Base-by-base conservation (phyloP, 1,140 invertebrate species). In the Papilio polytes region DNA sequence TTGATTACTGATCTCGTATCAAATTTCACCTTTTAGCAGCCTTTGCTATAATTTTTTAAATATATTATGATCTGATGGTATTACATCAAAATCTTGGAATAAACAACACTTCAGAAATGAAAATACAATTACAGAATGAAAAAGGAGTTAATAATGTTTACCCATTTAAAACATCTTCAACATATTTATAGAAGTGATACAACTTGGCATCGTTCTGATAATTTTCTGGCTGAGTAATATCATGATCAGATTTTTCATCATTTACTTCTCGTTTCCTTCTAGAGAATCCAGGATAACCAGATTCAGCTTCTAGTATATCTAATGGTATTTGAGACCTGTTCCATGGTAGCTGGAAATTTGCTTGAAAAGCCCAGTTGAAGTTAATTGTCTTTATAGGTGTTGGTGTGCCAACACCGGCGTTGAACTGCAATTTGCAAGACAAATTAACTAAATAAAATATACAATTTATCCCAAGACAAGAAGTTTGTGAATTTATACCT, bases 291-390 rank as follows among this genome's bases (percentile, higher is more conserved):
- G 85, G 82, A 36, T 94, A 95, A 0, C 91, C 91, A 10, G 88
- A 85, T 72, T 95, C 92, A 0, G 89, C 90, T 12, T 86, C 85
- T 18, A 95, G 81, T 22, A 95, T 90, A n/a, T 94, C 91, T 0
- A 89, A 20, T 3, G 95, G 94, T 77, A 95, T 91, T 78, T 95
- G 91, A 31, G 84, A 90, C 76, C 91, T 83, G 20, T 92, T 93
- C 90, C 92, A 94, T 0, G 95, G 95, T 9, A 95, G 86, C 48
- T 92, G 89, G 76, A 95, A 95, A 82, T 95, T 95, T 4, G 91
- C 88, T 86, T 95, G 95, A 63, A 95, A 87, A 0, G 91, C 94
- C 85, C 90, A 94, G 80, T 95, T 95, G 0, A 95, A 20, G 53
- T 90, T 91, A 72, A 92, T 85, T 18, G 81, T 87, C 78, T 89